Base-by-base conservation (phyloP, 2,113 vertebrate genomes). In the Sula dactylatra region DNA sequence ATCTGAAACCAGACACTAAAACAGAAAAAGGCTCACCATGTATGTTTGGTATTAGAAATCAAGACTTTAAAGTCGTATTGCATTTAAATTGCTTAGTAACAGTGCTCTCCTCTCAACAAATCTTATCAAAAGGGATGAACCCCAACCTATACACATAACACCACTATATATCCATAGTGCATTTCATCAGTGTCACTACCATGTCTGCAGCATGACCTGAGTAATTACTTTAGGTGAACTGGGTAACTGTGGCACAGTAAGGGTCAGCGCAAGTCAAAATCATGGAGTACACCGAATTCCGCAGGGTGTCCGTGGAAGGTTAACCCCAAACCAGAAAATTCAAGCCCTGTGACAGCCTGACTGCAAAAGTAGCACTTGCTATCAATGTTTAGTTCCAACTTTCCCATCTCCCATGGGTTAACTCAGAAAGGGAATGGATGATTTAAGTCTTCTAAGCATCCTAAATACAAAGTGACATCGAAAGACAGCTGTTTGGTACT, bases 191-290 rank as follows among this genome's bases (percentile, higher is more conserved):
- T 29, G 34, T 29, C 62, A 62, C 0, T 24, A 19, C 17, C 71
- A 50, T 3, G 2, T 22, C 79, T 66, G 34, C 27, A 54, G 8
- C 3, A 7, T 26, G 24, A 70, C 16, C 64, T 0, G 0, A 86
- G 36, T 25, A 58, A 77, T 22, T 69, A 44, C 15, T 82, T 84
- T 14, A 55, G 25, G 34, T 36, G 7, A 78, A 38, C 22, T 31
- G 44, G 8, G 29, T 58, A 73, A 77, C 13, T 34, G 34, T 40
- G 44, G 24, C n/a, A 70, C 64, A 83, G 0, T 18, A 49, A 70
- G 20, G 3, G 26, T 61, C 55, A 71, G 36, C 26, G 78, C 42
- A 82, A 81, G 31, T 7, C 11, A 29, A 80, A 83, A 61, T 77
- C 22, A 54, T 38, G n/a, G 27, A 54, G 9, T 10, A 77, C 12